Evolutionary conservation across 2,888 invertebrate genomes (phyloP).

Genomic region (Lasioglossum pauxillum): DNA sequence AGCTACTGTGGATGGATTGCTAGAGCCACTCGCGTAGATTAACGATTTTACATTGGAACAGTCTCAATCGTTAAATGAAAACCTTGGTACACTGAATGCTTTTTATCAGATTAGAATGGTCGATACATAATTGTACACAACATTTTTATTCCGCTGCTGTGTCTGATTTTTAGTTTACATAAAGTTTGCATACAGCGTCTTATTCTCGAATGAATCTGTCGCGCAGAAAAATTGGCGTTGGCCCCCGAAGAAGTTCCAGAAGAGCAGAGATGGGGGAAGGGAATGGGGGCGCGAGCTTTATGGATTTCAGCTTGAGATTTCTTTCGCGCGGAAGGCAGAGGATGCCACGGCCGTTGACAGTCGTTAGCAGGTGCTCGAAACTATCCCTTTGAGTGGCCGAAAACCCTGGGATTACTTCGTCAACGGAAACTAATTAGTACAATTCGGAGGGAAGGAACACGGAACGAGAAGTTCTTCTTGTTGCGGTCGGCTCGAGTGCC

Average conservation of each 20-base stretch:
- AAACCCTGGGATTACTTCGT: not conserved
- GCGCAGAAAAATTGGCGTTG: not conserved
- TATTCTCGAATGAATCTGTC: no score
- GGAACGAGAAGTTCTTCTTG: not conserved
- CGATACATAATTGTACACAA: no score
- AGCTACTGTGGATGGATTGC: not conserved
- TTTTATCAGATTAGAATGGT: not conserved
- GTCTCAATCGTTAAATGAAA: not conserved
- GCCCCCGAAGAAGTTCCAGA: not conserved
- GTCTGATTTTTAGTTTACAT: no score
- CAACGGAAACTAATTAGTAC: conserved; percentile 25
- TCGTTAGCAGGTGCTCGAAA: not conserved
- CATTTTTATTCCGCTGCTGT: no score
- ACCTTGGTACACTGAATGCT: not conserved
- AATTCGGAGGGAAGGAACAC: not conserved
- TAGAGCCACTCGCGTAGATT: not conserved
- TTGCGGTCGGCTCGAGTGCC: conserved; percentile 3
- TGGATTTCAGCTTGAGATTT: conserved; percentile 11
- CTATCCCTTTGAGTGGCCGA: not conserved
- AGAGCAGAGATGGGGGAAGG: not conserved
- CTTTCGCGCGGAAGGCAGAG: not conserved
- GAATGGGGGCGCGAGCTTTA: not conserved
- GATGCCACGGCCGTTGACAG: not conserved
- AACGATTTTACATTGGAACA: not conserved
- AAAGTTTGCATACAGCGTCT: no score